Base-by-base conservation (phyloP, 1,140 invertebrate genomes). In the Vanessa tameamea region DNA sequence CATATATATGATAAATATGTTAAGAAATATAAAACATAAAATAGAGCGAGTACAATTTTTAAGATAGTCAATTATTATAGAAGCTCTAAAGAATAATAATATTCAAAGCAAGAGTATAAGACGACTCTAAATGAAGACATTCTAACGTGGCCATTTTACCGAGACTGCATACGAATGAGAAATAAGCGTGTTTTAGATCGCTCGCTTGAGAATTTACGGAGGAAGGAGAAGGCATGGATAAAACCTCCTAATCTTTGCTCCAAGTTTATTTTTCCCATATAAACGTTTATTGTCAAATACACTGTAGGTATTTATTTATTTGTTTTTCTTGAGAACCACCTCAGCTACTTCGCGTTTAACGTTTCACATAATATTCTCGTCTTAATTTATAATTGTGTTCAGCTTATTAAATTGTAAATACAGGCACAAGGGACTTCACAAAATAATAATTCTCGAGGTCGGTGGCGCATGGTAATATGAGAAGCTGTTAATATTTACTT, bases 101-200 rank as follows among this genome's bases (percentile, higher is more conserved):
- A 61, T 61, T 61, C 31, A 61, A 61, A n/a, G 15, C 14, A 15
- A 61, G 57, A 37, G 26, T 31, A 61, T 47, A 15, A 68, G 53
- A 68, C 37, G 53, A 43, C 37, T 68, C 53, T 26, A 68, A 68
- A 57, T 68, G 66, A 68, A 68, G 51, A 57, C 66, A 37, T 26
- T 48, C n/a, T 53, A 11, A 50, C 43, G 47, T 11, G 55, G 37
- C 66, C 57, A 61, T 61, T 20, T 61, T 16, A n/a, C 20, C 20
- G 26, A 47, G 66, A 68, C 53, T 68, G 66, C 53, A 68, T 68
- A 68, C 66, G 53, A 68, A 68, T 68, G 53, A 20, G 37, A 23
- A 12, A 23, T 57, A n/a, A 68, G n/a, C 57, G 57, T 47, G 55
- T 15, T 67, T 47, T 15, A 67, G 23, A 66, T 51, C 23, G 37